Conservation (phyloP, 2,113 vertebrate species). For the Pelecanus crispus region DNA sequence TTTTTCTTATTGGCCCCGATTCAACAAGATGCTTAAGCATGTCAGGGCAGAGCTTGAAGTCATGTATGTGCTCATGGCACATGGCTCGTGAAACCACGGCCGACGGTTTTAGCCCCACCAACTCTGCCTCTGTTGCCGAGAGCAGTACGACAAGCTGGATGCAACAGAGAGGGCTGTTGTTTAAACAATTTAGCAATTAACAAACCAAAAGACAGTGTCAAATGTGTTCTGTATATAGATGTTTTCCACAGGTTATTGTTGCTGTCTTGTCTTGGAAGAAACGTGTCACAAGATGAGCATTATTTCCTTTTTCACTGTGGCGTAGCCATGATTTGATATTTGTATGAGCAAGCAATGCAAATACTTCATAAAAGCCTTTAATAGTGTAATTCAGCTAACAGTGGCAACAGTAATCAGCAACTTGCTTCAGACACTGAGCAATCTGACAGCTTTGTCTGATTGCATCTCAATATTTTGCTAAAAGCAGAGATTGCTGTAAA, state of each 20-base stretch:
- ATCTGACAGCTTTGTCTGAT: constrained; percentile 38
- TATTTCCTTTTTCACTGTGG: background rate
- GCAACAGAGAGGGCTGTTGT: background rate
- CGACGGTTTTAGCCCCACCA: background rate
- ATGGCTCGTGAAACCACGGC: background rate
- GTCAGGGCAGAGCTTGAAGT: background rate
- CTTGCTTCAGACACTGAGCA: constrained; percentile 21
- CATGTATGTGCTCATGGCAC: background rate
- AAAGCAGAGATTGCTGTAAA: constrained; percentile 38
- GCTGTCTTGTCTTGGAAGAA: background rate
- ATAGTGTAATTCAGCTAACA: constrained; percentile 37
- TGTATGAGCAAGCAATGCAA: constrained; percentile 30
- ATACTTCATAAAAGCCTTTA: constrained; percentile 40
- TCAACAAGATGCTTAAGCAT: background rate
- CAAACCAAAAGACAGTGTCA: background rate
- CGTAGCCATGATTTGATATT: constrained; percentile 20
- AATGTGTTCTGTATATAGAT: background rate
- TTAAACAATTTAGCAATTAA: constrained; percentile 17
- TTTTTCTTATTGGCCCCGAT: background rate
- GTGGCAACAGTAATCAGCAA: constrained; percentile 35
- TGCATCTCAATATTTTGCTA: constrained; percentile 48
- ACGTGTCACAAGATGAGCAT: background rate
- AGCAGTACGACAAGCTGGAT: background rate
- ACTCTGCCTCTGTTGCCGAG: background rate
- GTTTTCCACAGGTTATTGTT: background rate